Conservation (phyloP, 2,888 invertebrate species). For the Amblyjoppa proteus region DNA sequence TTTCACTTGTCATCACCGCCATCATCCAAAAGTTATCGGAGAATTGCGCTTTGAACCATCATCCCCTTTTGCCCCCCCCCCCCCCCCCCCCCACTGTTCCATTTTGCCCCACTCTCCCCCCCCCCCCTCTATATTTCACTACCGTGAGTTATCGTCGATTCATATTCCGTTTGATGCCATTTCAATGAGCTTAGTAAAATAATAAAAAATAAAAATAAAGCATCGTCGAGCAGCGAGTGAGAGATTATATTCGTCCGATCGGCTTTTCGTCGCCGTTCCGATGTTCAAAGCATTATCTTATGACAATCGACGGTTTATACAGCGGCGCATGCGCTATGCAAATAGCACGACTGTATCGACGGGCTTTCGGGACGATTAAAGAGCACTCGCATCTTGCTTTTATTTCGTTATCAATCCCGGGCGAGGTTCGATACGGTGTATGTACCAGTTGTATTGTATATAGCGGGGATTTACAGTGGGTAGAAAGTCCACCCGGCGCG, state of each 20-base stretch:
- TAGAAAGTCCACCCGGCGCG: constrained; percentile 52
- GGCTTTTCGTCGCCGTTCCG: constrained; percentile 17
- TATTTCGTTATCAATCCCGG: constrained; percentile 51
- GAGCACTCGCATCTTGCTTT: constrained; percentile 56
- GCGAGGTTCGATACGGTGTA: constrained; percentile 11
- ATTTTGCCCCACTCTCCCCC: too few relatives aligned
- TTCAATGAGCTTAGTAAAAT: neutral
- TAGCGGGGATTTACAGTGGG: neutral
- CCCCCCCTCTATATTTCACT: neutral
- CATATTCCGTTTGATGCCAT: neutral
- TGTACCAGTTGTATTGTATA: neutral
- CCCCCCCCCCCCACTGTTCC: neutral
- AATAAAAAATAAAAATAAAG: neutral
- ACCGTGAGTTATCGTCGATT: neutral
- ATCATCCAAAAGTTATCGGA: too few relatives aligned
- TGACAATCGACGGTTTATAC: constrained; percentile 13
- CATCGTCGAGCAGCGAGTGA: neutral
- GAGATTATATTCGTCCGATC: constrained; percentile 21
- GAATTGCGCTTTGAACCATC: too few relatives aligned
- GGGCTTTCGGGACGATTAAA: constrained; percentile 41
- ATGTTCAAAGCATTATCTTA: constrained; percentile 10
- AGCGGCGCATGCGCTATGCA: neutral
- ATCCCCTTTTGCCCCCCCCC: too few relatives aligned
- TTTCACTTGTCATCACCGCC: too few relatives aligned
- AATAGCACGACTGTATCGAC: constrained; percentile 9